These are phyloP conservation scores for Chrysodeixis includens DNA, from an alignment of 2,888 invertebrate species.

Conservation along the genomic window DNA sequence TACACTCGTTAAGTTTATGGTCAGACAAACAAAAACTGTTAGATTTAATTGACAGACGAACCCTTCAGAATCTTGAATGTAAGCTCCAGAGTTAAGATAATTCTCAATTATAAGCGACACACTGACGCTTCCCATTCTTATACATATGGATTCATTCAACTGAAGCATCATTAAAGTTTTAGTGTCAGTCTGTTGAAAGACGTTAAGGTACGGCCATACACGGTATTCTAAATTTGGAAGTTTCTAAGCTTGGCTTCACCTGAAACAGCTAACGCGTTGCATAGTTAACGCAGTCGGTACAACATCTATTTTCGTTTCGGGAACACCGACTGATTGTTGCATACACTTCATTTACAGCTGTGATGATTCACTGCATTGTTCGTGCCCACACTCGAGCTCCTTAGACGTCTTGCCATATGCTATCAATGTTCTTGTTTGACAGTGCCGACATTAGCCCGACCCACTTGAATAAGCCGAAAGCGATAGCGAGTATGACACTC, in stretches of 20 bases:
- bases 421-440: conserved; percentile 62
- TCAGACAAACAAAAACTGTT: conserved; percentile 56
- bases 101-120: conserved; percentile 4
- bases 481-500: conserved; percentile 56
- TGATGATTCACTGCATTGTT: conserved; percentile 82
- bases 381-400: conserved; percentile 72
- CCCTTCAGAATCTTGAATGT: conserved; percentile 31
- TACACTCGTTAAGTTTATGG: conserved; percentile 51
- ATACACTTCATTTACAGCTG: conserved; percentile 78
- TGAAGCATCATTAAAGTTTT: conserved; percentile 41
- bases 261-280: conserved; percentile 67
- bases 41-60: conserved; percentile 43
- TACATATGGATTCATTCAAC: conserved; percentile 28
- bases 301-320: conserved; percentile 78
- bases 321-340: conserved; percentile 80
- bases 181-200: conserved; percentile 37
- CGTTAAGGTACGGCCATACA: conserved; percentile 52
- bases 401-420: conserved; percentile 65
- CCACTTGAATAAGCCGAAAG: conserved; percentile 69
- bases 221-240: conserved; percentile 48
- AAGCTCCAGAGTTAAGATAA: conserved; percentile 4
- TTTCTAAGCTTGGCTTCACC: conserved; percentile 52
- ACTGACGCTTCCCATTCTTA: conserved; percentile 12
- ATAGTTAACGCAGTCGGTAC: conserved; percentile 68
- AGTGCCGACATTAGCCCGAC: conserved; percentile 56